Conservation (phyloP, 2,888 invertebrate species). For the Pollenia angustigena region DNA sequence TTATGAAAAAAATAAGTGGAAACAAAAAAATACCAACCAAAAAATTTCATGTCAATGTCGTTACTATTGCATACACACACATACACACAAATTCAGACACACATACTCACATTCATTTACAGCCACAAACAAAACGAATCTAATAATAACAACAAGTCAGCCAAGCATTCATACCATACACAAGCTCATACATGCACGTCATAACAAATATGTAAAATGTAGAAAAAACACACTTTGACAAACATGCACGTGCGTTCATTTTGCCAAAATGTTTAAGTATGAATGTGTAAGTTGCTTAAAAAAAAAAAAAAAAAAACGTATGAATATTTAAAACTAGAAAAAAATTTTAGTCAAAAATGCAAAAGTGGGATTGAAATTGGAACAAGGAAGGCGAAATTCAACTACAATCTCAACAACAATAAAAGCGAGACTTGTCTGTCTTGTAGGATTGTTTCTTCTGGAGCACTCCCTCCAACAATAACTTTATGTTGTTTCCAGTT, state of each 20-base stretch:
- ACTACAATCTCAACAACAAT: constrained; percentile 7
- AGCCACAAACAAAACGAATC: background rate
- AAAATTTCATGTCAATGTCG: constrained; percentile 66
- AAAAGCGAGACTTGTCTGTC: constrained; percentile 49
- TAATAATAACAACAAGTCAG: constrained; percentile 22
- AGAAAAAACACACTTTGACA: constrained; percentile 1
- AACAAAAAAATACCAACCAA: constrained; percentile 23
- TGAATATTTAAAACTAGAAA: constrained; percentile 51
- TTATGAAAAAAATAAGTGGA: constrained; percentile 29
- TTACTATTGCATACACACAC: constrained; percentile 55
- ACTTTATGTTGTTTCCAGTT: background rate
- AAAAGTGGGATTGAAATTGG: background rate
- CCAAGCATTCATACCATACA: constrained; percentile 4
- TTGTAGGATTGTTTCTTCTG: constrained; percentile 22
- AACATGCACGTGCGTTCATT: constrained; percentile 28
- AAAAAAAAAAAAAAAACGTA: constrained; percentile 37
- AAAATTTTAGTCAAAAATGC: constrained; percentile 2
- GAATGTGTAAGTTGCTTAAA: constrained; percentile 1
- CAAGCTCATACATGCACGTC: background rate
- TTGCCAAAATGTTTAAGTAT: constrained; percentile 14
- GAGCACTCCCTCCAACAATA: background rate
- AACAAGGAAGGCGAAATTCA: constrained; percentile 25
- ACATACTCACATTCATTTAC: background rate
- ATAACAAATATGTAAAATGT: background rate
- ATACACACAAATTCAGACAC: background rate